Evolutionary conservation across 2,113 vertebrate genomes (phyloP), one percentile per base, ranked within the genome.

Genomic region (Vulpes ferrilata): DNA sequence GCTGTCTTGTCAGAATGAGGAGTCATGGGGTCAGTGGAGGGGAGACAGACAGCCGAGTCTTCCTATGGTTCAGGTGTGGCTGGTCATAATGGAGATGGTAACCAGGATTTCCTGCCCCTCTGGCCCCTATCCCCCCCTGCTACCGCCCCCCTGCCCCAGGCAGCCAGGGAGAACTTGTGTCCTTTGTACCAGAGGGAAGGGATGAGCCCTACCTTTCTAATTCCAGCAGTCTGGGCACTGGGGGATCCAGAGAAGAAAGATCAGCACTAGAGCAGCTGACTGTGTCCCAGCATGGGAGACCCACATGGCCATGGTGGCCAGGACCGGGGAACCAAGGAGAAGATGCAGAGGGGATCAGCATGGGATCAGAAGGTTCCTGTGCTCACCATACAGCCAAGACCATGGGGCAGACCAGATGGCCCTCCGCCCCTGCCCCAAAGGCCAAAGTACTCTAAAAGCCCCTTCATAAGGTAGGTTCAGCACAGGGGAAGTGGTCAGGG

Each of bases 401-500:
- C 0, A 59, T 7, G 9, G 10, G 9, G 30, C 25, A 73, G 19
- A 12, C 38, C 64, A 74, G 53, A 30, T 16, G 5, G 16, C 78
- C 20, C 20, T 17, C 17, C 15, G 4, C 5, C n/a, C 22, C 17
- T 11, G 8, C 5, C n/a, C 74, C 43, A 11, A 16, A 1, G 0
- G 10, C 27, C 2, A 16, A 3, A 13, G 19, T 20, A 7, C 19
- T 17, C n/a, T 35, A 48, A 83, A 79, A 88, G 48, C 11, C 43
- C 25, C 87, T 88, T 86, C n/a, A 7, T 30, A 60, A 62, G 38
- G 22, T 55, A 10, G 27, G 23, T 16, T 27, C 43, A 59, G 32
- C 5, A 0, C 0, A 0, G 20, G 69, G 27, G 15, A 64, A 32
- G 8, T 3, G 3, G 11, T 19, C 16, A 9, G 19, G 8, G 19